These are phyloP conservation scores for Dallia pectoralis DNA, from an alignment of 2,797 vertebrate species.

Conservation along the genomic window DNA sequence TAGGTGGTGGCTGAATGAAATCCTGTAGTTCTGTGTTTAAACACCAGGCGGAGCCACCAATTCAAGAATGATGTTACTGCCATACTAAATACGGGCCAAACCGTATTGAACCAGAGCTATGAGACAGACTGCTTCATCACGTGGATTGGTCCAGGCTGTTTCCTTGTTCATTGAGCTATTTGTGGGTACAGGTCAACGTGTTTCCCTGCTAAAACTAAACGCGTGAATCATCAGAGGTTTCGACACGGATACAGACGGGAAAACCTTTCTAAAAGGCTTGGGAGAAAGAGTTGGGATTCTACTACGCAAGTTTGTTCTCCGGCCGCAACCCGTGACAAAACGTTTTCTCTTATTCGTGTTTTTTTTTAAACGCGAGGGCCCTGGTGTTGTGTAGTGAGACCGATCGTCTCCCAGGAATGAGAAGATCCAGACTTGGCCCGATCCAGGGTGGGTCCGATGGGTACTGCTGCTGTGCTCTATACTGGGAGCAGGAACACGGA, in stretches of 20 bases:
- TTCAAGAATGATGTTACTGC: conserved; percentile 15
- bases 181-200: neutral
- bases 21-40: neutral
- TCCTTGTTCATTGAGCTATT: neutral
- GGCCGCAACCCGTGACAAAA: neutral
- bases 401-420: neutral
- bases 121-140: neutral
- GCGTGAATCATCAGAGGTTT: neutral
- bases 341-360: neutral
- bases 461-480: conserved; percentile 17
- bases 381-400: neutral
- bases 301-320: neutral
- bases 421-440: conserved; percentile 9
- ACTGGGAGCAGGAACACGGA: conserved; percentile 35
- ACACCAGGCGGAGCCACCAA: conserved; percentile 57
- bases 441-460: conserved; percentile 3
- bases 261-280: neutral
- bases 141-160: neutral
- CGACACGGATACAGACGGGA: neutral
- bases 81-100: neutral
- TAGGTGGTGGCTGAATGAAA: neutral
- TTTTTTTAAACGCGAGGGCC: neutral
- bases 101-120: neutral
- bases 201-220: neutral
- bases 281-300: neutral